These are phyloP conservation scores for Micropoecilia bifurca DNA, from an alignment of 2,797 vertebrate species.

Conservation along the genomic window DNA sequence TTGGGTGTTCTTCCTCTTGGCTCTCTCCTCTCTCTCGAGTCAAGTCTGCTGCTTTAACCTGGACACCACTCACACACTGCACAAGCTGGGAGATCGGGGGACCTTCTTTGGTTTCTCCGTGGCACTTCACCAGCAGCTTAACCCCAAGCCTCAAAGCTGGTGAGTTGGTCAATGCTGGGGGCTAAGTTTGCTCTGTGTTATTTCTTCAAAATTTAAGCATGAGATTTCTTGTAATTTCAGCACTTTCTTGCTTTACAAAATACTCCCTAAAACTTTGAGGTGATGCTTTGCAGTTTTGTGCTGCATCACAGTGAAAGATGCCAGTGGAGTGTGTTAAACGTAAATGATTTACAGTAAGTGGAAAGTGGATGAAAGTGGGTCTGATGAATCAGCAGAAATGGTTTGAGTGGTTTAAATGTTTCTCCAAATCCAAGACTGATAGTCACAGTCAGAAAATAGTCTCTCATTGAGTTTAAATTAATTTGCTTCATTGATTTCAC, in stretches of 20 bases:
- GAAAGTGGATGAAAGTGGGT: conserved; percentile 34
- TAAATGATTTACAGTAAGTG: conserved; percentile 41
- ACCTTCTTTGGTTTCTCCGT: conserved; percentile 94
- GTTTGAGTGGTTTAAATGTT: conserved; percentile 32
- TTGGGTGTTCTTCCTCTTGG: conserved; percentile 64
- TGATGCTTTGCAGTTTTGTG: conserved; percentile 20
- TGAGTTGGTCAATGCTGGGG: conserved; percentile 79
- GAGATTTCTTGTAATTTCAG: not conserved
- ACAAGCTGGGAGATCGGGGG: conserved; percentile 86
- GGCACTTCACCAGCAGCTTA: conserved; percentile 90
- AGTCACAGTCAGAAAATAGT: not conserved
- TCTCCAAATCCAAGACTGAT: not conserved
- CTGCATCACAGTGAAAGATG: conserved; percentile 23
- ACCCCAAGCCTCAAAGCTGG: conserved; percentile 88
- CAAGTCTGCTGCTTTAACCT: conserved; percentile 86
- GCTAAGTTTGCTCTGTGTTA: conserved; percentile 38
- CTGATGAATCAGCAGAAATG: conserved; percentile 48
- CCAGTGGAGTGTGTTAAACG: conserved; percentile 22
- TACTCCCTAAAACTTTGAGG: not conserved
- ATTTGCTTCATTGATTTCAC: conserved; percentile 24
- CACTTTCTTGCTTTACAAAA: conserved; percentile 18
- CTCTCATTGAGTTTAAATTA: not conserved
- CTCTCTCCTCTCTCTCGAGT: conserved; percentile 57
- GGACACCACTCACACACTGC: conserved; percentile 86
- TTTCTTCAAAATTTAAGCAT: conserved; percentile 1